Evolutionary conservation across 1,140 invertebrate species (phyloP), one percentile per base, ranked within the genome.

Genomic region (Pemphigus obesinymphae): DNA sequence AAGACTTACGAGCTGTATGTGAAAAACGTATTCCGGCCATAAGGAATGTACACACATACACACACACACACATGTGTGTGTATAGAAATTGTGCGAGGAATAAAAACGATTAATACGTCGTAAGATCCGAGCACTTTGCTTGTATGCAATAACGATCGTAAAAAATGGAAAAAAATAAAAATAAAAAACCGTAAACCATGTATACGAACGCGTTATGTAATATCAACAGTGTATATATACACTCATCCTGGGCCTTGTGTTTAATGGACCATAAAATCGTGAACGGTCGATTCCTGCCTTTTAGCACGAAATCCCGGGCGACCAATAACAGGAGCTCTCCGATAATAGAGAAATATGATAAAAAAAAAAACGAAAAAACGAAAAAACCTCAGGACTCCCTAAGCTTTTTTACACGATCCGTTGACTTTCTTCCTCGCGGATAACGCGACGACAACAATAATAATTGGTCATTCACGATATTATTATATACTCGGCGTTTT

Each of bases 201-300:
- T 50, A 48, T 31, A 50, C 40, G 26, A 31, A 48, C 70, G 70
- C 43, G 31, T 73, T 73, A 73, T 50, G 45, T 31, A 73, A 50
- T 73, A 73, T 73, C 70, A 73, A 73, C 45, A 50, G 10, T 72
- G 31, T 73, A 73, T 50, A 48, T 72, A 29, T 29, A 10, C 11
- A 73, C 43, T 73, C 70, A 73, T 73, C 70, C 26, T 43, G 43
- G 70, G 70, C 70, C 43, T 73, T 73, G 70, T 73, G 70, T 80
- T 80, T 80, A 61, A 80, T 80, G 76, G 76, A 61, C 76, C 76
- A 80, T 80, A 80, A 80, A 80, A 80, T 80, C 55, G 76, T 23
- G 50, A 61, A 61, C 76, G 76, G 76, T 80, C 76, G 76, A 80
- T 80, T 61, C 23, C 23, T 61, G 76, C 50, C 76, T 80, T 80